Base-by-base conservation (phyloP, 2,888 invertebrate genomes). In the Latrodectus hesperus region DNA sequence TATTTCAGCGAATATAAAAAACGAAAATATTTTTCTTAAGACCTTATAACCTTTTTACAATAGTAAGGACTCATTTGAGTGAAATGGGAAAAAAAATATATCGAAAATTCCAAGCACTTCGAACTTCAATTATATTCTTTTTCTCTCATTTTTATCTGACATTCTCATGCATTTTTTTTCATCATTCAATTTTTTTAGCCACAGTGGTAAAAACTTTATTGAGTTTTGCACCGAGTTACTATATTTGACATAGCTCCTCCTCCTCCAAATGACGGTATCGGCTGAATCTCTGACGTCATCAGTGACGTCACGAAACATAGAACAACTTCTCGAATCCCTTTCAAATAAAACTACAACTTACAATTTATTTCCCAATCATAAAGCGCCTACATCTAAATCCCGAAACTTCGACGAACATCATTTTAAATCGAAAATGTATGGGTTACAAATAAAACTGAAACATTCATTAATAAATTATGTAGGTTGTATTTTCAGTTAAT, bases 221-320 rank as follows among this genome's bases (percentile, higher is more conserved):
- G 84, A 84, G 84, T 77, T 84, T 83, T 84, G 76, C 72, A 84
- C 72, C 77, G 72, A 84, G 84, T 84, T 84, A 77, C 84, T 84
- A 84, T 84, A 84, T 84, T 78, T 84, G 84, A 72, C 72, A 68
- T 75, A 38, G 52, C 77, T 52, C 52, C 71, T 81, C 52, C 71
- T 81, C 51, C 72, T 76, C 77, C 77, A 84, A 84, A 84, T 84
- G 77, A 72, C 84, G 38, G 84, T 84, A 84, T 72, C 60, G 72
- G 84, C 77, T 72, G 65, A 53, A 64, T 12, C 53, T 17, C 53
- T 77, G 84, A 84, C 84, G 84, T 84, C 84, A 84, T 52, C 72
- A 26, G 17, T 53, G 65, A 84, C 84, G 84, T 84, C 71, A 80
- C 64, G 52, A 80, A 51, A 22, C 51, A 73, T 65, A 65, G 73